phyloP scores from a whole-genome alignment of 2,888 invertebrate genomes.

The Perithous albicinctus region DNA sequence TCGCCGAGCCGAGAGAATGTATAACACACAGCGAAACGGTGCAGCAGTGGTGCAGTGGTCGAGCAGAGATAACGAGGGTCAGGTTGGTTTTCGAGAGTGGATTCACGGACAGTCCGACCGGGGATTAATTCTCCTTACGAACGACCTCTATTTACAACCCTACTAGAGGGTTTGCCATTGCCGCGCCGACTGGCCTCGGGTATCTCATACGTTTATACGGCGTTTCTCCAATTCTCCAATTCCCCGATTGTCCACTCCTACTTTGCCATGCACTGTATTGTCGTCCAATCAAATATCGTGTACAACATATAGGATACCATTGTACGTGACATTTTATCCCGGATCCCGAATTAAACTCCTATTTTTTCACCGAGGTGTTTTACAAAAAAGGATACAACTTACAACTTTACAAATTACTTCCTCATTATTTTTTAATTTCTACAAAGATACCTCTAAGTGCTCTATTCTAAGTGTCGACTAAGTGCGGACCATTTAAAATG shows the following conservation, averaged over 20 bases:
- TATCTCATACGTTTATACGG: constrained; percentile 21
- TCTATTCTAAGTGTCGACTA: no score
- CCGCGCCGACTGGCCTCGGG: not conserved
- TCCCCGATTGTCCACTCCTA: no score
- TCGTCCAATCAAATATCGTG: not conserved
- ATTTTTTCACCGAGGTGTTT: not conserved
- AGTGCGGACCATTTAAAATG: no score
- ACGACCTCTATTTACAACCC: constrained; percentile 65
- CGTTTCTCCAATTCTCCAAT: not conserved
- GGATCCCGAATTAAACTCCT: not conserved
- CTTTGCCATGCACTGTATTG: not conserved
- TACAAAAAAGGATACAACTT: no score
- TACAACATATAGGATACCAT: constrained; percentile 26
- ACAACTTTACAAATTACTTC: no score
- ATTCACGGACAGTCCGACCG: constrained; percentile 60
- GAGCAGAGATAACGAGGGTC: constrained; percentile 67
- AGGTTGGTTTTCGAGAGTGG: constrained; percentile 66
- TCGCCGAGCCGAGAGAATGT: constrained; percentile 51
- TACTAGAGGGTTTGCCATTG: constrained; percentile 38
- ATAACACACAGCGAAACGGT: constrained; percentile 32
- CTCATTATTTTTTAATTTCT: no score
- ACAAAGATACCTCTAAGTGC: no score
- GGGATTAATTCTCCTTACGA: constrained; percentile 65
- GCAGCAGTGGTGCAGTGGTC: constrained; percentile 59
- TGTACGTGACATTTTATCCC: not conserved